Base-by-base conservation (phyloP, 2,888 invertebrate species). In the Erpobdella octoculata region DNA sequence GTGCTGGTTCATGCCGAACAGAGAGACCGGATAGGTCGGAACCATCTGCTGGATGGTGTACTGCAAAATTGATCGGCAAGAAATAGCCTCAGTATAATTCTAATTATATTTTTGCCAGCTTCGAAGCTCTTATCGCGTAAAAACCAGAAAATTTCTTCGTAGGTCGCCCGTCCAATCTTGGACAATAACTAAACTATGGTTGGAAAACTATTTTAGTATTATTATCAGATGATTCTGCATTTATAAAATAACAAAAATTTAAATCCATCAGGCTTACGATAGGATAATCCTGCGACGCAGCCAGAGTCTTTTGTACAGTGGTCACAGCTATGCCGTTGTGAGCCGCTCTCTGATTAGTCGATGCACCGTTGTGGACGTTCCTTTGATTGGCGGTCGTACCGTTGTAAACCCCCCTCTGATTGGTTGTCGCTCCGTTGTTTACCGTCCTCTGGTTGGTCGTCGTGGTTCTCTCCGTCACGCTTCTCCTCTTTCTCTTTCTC, bases 401-500 rank as follows among this genome's bases (percentile, higher is more conserved):
- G 53, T 53, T 53, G 53, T n/a, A n/a, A n/a, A n/a, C n/a, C n/a
- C n/a, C n/a, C n/a, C n/a, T n/a, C n/a, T n/a, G n/a, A n/a, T n/a
- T n/a, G n/a, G n/a, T n/a, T n/a, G n/a, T n/a, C n/a, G n/a, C n/a
- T n/a, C n/a, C n/a, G n/a, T n/a, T n/a, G 46, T 41, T 41, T 12
- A 41, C n/a, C 12, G n/a, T 59, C 15, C 8, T 59, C 8, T 21
- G 12, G 15, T 21, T 59, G 21, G 12, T n/a, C 15, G 59, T 59
- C 21, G 12, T 59, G 12, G 4, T 25, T n/a, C 36, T 38, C n/a
- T 65, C 66, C 15, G n/a, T 21, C 37, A 38, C 37, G 31, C 21
- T 36, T 28, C 38, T 65, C 21, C 66, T 65, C n/a, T 38, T 65
- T 21, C 66, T 65, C 66, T 65, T 65, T 18, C 66, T 25, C 66